Conservation (phyloP, 2,888 invertebrate genomes). For the Acanthosepion lycidas region DNA sequence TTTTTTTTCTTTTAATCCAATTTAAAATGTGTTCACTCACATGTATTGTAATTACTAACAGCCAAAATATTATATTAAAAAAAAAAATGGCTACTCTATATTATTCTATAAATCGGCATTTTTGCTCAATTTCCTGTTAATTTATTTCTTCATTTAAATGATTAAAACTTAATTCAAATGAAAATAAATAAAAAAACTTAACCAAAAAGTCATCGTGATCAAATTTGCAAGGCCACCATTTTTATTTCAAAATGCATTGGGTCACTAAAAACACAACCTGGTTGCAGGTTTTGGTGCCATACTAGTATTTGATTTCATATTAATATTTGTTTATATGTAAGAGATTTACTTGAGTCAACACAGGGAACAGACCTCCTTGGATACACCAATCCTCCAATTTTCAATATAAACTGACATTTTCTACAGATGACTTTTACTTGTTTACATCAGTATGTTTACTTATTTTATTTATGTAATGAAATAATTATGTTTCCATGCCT, state of each 20-base stretch:
- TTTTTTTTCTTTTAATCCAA: not conserved
- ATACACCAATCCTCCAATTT: not conserved
- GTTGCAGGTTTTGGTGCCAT: not conserved
- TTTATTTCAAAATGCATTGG: not conserved
- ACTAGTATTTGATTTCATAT: not conserved
- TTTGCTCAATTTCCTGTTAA: not conserved
- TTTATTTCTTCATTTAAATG: slow-evolving; percentile 17
- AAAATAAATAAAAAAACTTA: not conserved
- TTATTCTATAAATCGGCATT: not conserved
- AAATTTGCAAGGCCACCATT: not conserved
- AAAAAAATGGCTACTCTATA: not conserved
- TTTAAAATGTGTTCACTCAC: not conserved
- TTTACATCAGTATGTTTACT: too few species aligned
- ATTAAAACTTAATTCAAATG: not conserved
- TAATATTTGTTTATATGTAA: not conserved
- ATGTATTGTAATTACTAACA: not conserved
- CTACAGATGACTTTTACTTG: not conserved
- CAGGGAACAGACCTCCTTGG: not conserved
- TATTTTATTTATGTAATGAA: too few species aligned
- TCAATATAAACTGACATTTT: not conserved
- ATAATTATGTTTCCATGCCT: too few species aligned
- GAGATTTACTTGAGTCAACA: not conserved
- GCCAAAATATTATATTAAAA: not conserved
- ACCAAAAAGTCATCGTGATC: not conserved
- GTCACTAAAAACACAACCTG: not conserved